These are phyloP conservation scores for Caenorhabditis sp. DNA, from an alignment of 2,888 invertebrate genomes.

Conservation along the genomic window DNA sequence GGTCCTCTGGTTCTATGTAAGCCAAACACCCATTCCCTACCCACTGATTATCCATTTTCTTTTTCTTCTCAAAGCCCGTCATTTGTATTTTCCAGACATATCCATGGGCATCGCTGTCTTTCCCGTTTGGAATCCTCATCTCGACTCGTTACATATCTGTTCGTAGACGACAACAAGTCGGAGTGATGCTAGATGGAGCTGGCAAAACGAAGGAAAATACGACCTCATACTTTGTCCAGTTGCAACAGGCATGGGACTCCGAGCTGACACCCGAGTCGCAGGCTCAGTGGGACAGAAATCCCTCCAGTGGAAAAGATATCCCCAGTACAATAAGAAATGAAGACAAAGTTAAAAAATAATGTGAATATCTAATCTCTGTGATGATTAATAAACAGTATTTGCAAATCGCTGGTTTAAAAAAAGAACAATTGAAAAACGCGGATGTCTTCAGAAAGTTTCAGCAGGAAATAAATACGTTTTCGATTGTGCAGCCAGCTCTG, in stretches of 20 bases:
- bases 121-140: constrained; percentile 24
- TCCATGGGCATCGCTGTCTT: constrained; percentile 17
- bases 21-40: too few relatives aligned
- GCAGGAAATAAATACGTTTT: too few relatives aligned
- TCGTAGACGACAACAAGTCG: constrained; percentile 1
- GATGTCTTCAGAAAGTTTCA: too few relatives aligned
- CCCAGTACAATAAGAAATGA: too few relatives aligned
- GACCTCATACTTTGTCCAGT: neutral
- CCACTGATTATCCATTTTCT: too few relatives aligned
- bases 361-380: neutral
- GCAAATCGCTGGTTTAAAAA: too few relatives aligned
- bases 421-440: too few relatives aligned
- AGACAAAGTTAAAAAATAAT: neutral
- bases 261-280: too few relatives aligned
- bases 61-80: neutral
- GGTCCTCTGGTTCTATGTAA: constrained; percentile 31
- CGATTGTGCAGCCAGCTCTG: too few relatives aligned
- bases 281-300: too few relatives aligned
- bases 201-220: too few relatives aligned
- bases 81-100: constrained; percentile 22
- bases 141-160: constrained; percentile 5
- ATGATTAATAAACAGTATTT: neutral
- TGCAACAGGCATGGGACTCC: constrained; percentile 14
- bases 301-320: neutral
- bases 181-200: too few relatives aligned